Percentiles rank a stretch among this genome's conserved stretches.
Evolutionary conservation across 1,140 invertebrate genomes (phyloP).

Genomic region (Penaeus chinensis): DNA sequence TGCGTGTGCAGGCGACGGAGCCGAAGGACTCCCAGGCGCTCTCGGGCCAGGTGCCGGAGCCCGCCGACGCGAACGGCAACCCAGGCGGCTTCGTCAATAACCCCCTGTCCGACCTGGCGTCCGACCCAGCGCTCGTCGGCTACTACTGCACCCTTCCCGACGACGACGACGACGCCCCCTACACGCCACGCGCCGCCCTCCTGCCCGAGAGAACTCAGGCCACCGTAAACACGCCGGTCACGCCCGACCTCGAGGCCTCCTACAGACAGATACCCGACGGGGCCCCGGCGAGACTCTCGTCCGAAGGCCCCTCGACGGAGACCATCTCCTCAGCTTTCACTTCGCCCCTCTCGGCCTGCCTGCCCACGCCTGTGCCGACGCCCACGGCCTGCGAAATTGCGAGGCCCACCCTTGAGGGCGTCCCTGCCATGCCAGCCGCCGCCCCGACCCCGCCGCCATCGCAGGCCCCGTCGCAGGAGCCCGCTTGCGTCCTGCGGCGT

Average conservation of each 20-base stretch:
- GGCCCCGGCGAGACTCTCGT: too few species aligned
- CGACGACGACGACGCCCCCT: slow-evolving; percentile 48
- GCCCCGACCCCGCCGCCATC: too few species aligned
- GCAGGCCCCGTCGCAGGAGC: too few species aligned
- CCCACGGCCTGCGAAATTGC: too few species aligned
- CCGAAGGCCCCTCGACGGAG: too few species aligned
- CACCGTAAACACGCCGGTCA: not conserved
- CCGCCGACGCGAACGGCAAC: not conserved
- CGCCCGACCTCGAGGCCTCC: not conserved
- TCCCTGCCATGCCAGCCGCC: too few species aligned
- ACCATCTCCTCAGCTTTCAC: too few species aligned
- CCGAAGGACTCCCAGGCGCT: not conserved
- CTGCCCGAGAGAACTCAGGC: not conserved
- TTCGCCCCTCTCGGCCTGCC: too few species aligned
- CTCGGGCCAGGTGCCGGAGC: not conserved
- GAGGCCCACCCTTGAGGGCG: too few species aligned
- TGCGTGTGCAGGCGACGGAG: slow-evolving; percentile 59
- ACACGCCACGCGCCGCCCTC: slow-evolving; percentile 19
- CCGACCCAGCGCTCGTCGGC: slow-evolving; percentile 34
- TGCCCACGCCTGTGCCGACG: too few species aligned
- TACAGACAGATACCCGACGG: not conserved
- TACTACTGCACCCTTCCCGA: slow-evolving; percentile 50
- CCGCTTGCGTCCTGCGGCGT: too few species aligned
- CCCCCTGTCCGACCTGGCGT: slow-evolving; percentile 36
- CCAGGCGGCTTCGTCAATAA: not conserved